Conservation (phyloP, 2,888 invertebrate genomes). For the Drosophila ezoana region DNA sequence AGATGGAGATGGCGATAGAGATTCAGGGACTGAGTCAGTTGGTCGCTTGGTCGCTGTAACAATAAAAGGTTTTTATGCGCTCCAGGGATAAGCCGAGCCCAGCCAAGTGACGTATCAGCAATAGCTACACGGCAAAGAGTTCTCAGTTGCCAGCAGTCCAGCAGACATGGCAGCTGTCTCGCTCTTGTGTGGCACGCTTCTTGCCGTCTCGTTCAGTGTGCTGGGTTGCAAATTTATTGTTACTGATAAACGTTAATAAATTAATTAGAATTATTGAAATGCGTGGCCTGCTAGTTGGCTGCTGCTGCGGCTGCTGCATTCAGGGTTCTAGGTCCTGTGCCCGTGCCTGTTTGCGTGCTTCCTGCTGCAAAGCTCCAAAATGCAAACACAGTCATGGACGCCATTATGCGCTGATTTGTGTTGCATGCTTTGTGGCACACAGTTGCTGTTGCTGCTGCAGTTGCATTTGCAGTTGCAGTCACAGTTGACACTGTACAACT, state of each 20-base stretch:
- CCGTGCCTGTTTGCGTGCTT: constrained; percentile 16
- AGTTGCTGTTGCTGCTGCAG: neutral
- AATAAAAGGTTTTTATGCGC: constrained; percentile 43
- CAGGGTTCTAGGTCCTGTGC: constrained; percentile 23
- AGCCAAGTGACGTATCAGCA: constrained; percentile 17
- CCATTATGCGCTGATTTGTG: constrained; percentile 78
- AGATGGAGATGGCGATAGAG: constrained; percentile 13
- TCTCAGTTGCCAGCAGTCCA: neutral
- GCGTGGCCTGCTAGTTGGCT: constrained; percentile 55
- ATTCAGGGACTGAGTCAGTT: constrained; percentile 24
- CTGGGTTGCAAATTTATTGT: constrained; percentile 80
- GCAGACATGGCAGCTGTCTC: constrained; percentile 22
- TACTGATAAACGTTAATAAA: constrained; percentile 85
- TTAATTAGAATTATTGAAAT: constrained; percentile 85
- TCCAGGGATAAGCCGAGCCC: constrained; percentile 6
- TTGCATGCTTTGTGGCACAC: constrained; percentile 68
- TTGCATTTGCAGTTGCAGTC: constrained; percentile 8
- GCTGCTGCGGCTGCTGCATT: constrained; percentile 23
- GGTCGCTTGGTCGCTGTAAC: constrained; percentile 4
- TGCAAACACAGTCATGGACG: constrained; percentile 71
- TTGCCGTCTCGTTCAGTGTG: constrained; percentile 17
- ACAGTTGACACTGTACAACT: constrained; percentile 22
- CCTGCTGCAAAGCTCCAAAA: constrained; percentile 51
- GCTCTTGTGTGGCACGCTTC: neutral
- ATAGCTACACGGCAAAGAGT: constrained; percentile 21